These are phyloP conservation scores for Rhinolophus sinicus DNA, from an alignment of 2,113 vertebrate genomes.

Conservation along the genomic window DNA sequence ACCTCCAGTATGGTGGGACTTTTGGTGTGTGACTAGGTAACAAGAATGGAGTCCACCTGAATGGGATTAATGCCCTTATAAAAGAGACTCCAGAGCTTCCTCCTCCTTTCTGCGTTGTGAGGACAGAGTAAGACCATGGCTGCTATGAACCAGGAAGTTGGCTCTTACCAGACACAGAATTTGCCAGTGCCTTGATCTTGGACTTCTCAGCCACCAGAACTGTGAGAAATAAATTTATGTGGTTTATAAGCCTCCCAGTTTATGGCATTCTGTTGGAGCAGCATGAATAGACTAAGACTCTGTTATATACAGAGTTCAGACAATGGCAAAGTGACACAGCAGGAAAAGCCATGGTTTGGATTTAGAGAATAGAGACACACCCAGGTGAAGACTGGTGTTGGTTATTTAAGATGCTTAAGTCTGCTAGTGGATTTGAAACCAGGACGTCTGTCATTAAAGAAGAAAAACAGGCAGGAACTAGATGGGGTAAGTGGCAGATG, in stretches of 20 bases:
- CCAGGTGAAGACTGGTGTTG: neutral
- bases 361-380: slow-evolving; percentile 20
- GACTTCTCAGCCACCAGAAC: neutral
- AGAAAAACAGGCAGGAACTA: slow-evolving; percentile 62
- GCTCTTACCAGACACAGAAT: neutral
- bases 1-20: neutral
- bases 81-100: neutral
- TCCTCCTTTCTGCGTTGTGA: neutral
- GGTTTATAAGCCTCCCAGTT: neutral
- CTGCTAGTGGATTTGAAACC: slow-evolving; percentile 45
- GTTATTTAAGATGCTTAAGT: slow-evolving; percentile 60
- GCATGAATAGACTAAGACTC: neutral
- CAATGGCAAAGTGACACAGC: neutral
- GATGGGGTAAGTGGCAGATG: slow-evolving; percentile 29
- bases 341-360: neutral
- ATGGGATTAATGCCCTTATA: neutral
- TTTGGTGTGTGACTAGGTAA: neutral
- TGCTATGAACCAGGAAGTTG: neutral
- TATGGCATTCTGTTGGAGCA: neutral
- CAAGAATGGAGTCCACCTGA: neutral
- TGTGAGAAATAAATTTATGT: neutral
- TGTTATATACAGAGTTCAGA: slow-evolving; percentile 3
- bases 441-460: slow-evolving; percentile 65
- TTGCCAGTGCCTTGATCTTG: neutral
- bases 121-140: neutral